These are phyloP conservation scores for Drosophila multiciliata DNA, from an alignment of 2,888 invertebrate genomes.

Conservation along the genomic window DNA sequence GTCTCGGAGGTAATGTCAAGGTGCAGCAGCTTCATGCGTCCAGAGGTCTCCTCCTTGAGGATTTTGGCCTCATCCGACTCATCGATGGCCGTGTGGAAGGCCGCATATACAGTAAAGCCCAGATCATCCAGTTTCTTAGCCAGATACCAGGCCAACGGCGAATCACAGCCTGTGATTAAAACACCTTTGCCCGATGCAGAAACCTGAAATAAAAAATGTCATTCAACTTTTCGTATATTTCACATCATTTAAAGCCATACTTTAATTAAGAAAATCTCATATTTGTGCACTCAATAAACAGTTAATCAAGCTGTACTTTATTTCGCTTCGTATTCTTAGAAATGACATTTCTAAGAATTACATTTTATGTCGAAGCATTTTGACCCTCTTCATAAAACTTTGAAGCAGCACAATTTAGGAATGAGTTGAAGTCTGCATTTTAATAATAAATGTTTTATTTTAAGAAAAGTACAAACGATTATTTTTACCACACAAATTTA, in stretches of 20 bases:
- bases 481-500: neutral
- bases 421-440: neutral
- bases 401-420: neutral
- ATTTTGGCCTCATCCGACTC: conserved; percentile 90
- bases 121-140: conserved; percentile 93
- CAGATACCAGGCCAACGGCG: conserved; percentile 85
- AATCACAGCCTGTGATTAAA: conserved; percentile 92
- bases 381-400: neutral
- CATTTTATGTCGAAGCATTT: neutral
- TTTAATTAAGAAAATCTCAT: conserved; percentile 37
- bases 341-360: neutral
- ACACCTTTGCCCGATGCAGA: conserved; percentile 93
- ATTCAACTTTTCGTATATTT: neutral
- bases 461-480: neutral
- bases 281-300: conserved; percentile 36
- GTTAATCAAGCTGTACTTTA: neutral
- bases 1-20: conserved; percentile 93
- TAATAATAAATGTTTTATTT: neutral
- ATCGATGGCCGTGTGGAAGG: conserved; percentile 88
- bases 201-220: conserved; percentile 86
- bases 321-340: neutral
- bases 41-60: conserved; percentile 92
- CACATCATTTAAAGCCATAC: neutral
- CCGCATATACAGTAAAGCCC: conserved; percentile 95
- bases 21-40: conserved; percentile 90